Percentiles rank a stretch among this genome's conserved stretches.
phyloP scores from a whole-genome alignment of 2,797 vertebrate species.

The Aselliscus stoliczkanus region DNA sequence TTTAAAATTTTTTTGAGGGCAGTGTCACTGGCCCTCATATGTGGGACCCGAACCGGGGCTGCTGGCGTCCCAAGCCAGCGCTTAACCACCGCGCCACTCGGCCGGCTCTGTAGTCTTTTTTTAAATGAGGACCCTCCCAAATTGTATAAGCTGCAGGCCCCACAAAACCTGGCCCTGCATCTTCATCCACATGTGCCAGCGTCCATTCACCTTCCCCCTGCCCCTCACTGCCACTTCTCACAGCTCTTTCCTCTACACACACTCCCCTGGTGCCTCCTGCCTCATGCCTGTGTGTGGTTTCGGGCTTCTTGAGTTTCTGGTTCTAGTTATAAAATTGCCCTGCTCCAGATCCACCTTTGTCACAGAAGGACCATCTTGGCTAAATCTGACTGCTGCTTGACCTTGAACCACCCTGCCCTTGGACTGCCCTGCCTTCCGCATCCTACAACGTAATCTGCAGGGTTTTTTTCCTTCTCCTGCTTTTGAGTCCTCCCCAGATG shows the following conservation, averaged over 20 bases:
- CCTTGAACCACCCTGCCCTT: background rate
- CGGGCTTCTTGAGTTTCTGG: background rate
- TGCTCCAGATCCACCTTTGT: background rate
- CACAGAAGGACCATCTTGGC: background rate
- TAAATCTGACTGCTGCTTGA: background rate
- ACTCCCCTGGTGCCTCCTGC: accelerated
- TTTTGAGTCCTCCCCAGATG: background rate
- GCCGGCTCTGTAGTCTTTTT: background rate
- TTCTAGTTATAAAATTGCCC: conserved; percentile 11
- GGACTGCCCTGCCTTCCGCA: background rate
- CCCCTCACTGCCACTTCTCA: accelerated
- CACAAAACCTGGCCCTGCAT: background rate
- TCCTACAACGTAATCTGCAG: background rate
- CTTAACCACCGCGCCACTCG: too few relatives aligned
- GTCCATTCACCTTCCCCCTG: accelerated
- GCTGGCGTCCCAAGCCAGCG: too few relatives aligned
- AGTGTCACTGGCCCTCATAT: too few relatives aligned
- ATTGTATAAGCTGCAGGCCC: background rate
- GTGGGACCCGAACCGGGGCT: too few relatives aligned
- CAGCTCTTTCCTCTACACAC: too few relatives aligned
- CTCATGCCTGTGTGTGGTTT: background rate
- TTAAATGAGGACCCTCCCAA: background rate
- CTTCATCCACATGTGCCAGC: accelerated
- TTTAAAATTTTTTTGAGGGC: too few relatives aligned
- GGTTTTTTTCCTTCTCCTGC: background rate